Evolutionary conservation across 1,140 invertebrate species (phyloP).

Genomic region (Octopus bimaculoides): DNA sequence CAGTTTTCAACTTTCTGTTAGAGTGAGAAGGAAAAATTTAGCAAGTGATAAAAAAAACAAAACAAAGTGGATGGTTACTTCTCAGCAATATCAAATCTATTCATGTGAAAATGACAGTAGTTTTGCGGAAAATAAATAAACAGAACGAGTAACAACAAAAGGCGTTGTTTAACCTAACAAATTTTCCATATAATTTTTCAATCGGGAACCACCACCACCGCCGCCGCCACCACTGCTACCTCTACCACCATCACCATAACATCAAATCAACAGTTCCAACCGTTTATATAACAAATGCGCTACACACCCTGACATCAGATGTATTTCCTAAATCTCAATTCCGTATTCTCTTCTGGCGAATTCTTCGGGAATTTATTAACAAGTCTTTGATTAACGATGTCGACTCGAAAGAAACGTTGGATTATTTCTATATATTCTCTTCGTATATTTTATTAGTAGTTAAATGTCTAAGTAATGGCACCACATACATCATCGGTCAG

Average conservation of each 20-base stretch:
- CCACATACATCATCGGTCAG: neutral
- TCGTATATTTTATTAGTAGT: neutral
- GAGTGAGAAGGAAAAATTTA: no score
- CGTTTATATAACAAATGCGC: neutral
- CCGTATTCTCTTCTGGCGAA: neutral
- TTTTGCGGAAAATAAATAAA: no score
- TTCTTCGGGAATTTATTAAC: neutral
- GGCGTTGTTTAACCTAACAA: no score
- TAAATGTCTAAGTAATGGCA: neutral
- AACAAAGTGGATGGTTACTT: no score
- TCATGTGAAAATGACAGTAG: no score
- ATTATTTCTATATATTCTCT: neutral
- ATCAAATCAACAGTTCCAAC: neutral
- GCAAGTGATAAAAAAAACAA: no score
- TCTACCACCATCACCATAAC: neutral
- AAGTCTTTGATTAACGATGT: neutral
- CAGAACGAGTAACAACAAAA: no score
- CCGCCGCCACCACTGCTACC: neutral
- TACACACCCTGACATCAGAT: neutral
- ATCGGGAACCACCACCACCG: neutral
- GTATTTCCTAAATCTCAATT: no score
- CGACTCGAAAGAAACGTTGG: constrained; percentile 3
- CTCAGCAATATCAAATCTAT: no score
- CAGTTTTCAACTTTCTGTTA: no score
- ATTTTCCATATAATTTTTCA: no score